phyloP scores from a whole-genome alignment of 2,888 invertebrate genomes.

The Tridacna gigas region DNA sequence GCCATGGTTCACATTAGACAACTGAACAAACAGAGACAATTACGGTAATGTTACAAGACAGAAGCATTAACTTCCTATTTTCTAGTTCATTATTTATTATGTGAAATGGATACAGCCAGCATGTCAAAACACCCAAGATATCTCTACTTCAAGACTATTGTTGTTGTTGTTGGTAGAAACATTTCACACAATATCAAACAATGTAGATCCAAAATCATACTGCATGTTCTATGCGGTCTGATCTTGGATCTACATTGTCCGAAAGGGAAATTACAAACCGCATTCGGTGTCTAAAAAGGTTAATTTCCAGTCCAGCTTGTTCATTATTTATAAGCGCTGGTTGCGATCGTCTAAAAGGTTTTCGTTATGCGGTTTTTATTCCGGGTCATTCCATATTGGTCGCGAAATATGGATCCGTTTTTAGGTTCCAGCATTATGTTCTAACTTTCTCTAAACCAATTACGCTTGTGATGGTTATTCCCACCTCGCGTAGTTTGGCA shows the following conservation, averaged over 20 bases:
- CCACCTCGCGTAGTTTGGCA: neutral
- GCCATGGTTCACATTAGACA: too few species aligned
- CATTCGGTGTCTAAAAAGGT: too few species aligned
- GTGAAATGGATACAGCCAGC: too few species aligned
- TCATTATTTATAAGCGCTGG: neutral
- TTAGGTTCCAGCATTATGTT: neutral
- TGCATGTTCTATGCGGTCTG: too few species aligned
- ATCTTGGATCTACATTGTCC: too few species aligned
- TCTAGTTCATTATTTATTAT: too few species aligned
- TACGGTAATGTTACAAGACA: neutral
- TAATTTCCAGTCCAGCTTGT: neutral
- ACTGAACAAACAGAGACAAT: neutral
- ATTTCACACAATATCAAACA: too few species aligned
- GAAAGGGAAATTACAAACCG: too few species aligned
- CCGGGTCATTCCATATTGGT: neutral
- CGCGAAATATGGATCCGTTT: neutral
- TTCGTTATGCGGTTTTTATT: neutral
- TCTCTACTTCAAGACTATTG: too few species aligned
- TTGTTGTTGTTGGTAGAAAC: too few species aligned
- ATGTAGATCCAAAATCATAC: too few species aligned
- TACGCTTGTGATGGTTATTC: neutral
- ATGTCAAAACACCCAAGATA: too few species aligned
- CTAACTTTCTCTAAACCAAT: neutral
- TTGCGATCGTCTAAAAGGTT: neutral
- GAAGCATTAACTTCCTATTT: neutral